Base-by-base conservation (phyloP, 1,140 invertebrate species). In the Tetraneura akinire region DNA sequence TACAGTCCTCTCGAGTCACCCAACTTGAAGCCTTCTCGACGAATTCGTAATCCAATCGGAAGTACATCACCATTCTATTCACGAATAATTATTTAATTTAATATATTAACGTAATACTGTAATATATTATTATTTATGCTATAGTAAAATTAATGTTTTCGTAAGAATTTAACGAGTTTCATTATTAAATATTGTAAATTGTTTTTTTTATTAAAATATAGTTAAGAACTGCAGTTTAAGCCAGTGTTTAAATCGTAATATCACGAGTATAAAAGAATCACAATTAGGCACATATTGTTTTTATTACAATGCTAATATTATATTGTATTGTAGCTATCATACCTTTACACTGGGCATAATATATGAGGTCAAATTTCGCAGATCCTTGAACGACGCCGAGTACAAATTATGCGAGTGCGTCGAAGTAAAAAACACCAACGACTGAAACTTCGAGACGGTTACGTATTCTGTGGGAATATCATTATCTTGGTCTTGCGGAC, bases 311-410 rank as follows among this genome's bases (percentile, higher is more conserved):
- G n/a, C n/a, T n/a, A n/a, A n/a, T n/a, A n/a, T n/a, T n/a, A n/a
- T n/a, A n/a, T n/a, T n/a, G n/a, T n/a, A n/a, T n/a, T n/a, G n/a
- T n/a, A n/a, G n/a, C n/a, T n/a, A n/a, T n/a, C n/a, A 53, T 51
- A 78, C 74, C 55, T 78, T 57, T 26, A n/a, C 8, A 9, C 21
- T 11, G 42, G 55, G 21, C 16, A 29, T 78, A 0, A 78, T 16
- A 2, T 62, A 47, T 62, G 74, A 47, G 37, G 55, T 78, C 14
- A 47, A n/a, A 60, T 78, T 78, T 37, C 74, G 29, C 4, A 78
- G 55, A 26, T 78, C 74, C 37, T 18, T 57, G n/a, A 60, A 57
- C 53, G 74, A 60, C 21, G 53, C 74, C 21, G 74, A 62, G 37
- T 62, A 78, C 37, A 78, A 26, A 13, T 45, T 26, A 6, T 60